These are phyloP conservation scores for Diploptera punctata DNA, from an alignment of 2,888 invertebrate species.

Conservation along the genomic window DNA sequence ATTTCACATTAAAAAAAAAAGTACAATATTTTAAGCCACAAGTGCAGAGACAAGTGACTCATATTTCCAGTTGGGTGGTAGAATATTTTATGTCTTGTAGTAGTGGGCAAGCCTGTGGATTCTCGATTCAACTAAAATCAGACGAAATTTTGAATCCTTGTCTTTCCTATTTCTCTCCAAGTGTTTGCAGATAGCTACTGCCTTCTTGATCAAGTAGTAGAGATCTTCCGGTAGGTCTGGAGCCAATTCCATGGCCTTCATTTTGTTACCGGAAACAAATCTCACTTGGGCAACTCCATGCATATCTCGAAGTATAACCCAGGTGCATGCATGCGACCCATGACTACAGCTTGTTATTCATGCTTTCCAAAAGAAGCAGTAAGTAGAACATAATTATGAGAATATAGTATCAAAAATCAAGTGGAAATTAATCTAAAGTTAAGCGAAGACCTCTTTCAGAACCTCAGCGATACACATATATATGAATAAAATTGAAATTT, in stretches of 20 bases:
- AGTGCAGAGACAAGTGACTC: slow-evolving; percentile 98
- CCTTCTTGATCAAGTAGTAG: slow-evolving; percentile 98
- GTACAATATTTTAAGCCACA: slow-evolving; percentile 95
- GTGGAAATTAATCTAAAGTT: no score
- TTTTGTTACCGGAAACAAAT: slow-evolving; percentile 98
- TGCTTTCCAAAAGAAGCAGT: background rate
- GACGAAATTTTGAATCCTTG: slow-evolving; percentile 98
- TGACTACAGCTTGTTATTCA: slow-evolving; percentile 54
- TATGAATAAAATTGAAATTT: no score
- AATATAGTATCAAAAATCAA: no score
- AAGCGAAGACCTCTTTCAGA: no score
- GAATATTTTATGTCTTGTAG: slow-evolving; percentile 95
- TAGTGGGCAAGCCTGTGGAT: slow-evolving; percentile 98
- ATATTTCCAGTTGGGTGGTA: slow-evolving; percentile 99
- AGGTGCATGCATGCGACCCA: slow-evolving; percentile 99
- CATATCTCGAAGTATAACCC: slow-evolving; percentile 98
- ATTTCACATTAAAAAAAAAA: no score
- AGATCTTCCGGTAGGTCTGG: slow-evolving; percentile 98
- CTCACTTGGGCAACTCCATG: slow-evolving; percentile 99
- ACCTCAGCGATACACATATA: no score
- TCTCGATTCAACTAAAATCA: slow-evolving; percentile 98
- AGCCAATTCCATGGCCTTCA: slow-evolving; percentile 97
- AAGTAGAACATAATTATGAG: no score
- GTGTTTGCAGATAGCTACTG: slow-evolving; percentile 98
- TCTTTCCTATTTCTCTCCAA: slow-evolving; percentile 97